Conservation (phyloP, 37 sponge, comb jelly and placozoan species). For the Chondrosia reniformis region DNA sequence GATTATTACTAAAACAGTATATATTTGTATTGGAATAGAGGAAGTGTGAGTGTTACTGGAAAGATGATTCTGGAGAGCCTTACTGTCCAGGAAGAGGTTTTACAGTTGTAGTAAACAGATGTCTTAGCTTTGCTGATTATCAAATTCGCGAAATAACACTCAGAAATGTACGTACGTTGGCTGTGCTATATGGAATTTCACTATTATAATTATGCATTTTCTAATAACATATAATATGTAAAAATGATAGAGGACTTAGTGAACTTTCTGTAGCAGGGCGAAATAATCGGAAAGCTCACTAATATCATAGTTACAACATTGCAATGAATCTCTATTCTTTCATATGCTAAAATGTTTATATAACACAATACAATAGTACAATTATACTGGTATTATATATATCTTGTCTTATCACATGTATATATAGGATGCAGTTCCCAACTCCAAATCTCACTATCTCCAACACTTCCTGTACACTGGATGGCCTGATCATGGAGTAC, state of each 20-base stretch:
- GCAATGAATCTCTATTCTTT: neutral
- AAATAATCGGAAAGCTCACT: no score
- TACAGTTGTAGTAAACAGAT: neutral
- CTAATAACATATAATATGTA: no score
- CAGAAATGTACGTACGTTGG: neutral
- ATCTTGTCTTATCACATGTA: neutral
- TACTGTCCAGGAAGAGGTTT: neutral
- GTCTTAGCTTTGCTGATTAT: neutral
- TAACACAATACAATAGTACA: neutral
- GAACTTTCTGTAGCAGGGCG: no score
- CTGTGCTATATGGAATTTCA: no score
- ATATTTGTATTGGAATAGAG: neutral
- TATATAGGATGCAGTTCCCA: neutral
- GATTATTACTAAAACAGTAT: neutral
- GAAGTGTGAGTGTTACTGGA: slow-evolving; percentile 11
- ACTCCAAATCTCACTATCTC: slow-evolving; percentile 14
- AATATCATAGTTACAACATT: neutral
- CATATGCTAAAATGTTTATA: neutral
- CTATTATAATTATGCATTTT: no score
- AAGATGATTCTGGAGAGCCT: neutral
- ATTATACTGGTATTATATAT: neutral
- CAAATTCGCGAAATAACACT: neutral
- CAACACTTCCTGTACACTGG: slow-evolving; percentile 50
- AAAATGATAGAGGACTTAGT: no score
- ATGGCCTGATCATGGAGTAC: slow-evolving; percentile 43